phyloP scores from a whole-genome alignment of 2,888 invertebrate species.

The Tridacna gigas region DNA sequence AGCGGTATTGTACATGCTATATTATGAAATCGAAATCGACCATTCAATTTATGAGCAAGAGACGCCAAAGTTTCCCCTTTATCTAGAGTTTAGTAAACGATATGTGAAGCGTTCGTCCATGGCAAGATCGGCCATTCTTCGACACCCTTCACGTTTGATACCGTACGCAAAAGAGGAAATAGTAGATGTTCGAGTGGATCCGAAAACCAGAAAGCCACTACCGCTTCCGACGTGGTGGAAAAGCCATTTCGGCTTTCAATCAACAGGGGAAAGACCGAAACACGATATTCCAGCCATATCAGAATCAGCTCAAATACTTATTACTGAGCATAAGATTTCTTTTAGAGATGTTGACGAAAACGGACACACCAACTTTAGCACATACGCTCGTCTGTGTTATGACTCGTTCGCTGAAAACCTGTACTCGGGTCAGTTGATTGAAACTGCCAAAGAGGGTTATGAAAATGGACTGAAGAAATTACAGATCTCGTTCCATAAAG shows the following conservation, averaged over 20 bases:
- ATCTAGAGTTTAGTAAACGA: conserved; percentile 21
- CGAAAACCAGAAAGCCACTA: conserved; percentile 40
- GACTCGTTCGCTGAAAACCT: conserved; percentile 49
- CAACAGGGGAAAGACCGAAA: conserved; percentile 25
- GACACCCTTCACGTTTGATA: conserved; percentile 26
- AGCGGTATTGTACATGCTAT: conserved; percentile 24
- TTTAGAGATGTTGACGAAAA: conserved; percentile 53
- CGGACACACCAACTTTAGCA: conserved; percentile 43
- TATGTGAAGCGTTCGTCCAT: conserved; percentile 45
- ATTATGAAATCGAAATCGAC: conserved; percentile 34
- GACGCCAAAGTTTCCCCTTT: conserved; percentile 42
- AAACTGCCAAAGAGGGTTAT: not conserved
- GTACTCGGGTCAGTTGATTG: not conserved
- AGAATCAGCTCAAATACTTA: conserved; percentile 1
- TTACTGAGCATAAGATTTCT: conserved; percentile 27
- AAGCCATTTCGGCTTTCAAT: conserved; percentile 25
- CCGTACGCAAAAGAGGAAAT: conserved; percentile 25
- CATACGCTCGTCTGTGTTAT: conserved; percentile 34
- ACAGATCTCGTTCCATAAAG: conserved; percentile 41
- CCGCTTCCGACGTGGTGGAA: conserved; percentile 47
- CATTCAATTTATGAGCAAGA: conserved; percentile 31
- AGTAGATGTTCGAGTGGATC: conserved; percentile 48
- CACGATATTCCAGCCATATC: conserved; percentile 34
- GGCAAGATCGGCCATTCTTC: conserved; percentile 2
- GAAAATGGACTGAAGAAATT: conserved; percentile 43